A percentile compares a stretch with the other conserved stretches of the same genome.
Evolutionary conservation across 2,113 vertebrate genomes (phyloP).

Genomic region (Stercorarius parasiticus): DNA sequence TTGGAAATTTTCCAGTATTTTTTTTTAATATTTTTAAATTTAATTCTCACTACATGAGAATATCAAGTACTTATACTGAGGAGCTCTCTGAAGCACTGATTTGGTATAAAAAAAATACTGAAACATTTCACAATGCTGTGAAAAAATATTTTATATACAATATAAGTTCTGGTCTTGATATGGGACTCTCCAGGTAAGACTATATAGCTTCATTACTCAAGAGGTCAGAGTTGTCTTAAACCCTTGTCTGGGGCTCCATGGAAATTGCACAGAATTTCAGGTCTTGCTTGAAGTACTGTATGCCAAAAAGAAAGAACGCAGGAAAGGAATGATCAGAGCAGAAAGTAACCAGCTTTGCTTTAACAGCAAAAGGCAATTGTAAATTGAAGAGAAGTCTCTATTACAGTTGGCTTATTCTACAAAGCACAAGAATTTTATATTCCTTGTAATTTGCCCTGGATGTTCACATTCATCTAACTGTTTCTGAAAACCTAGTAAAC

Average conservation of each 20-base stretch:
- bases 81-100: neutral
- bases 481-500: slow-evolving; percentile 37
- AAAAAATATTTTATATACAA: neutral
- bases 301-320: neutral
- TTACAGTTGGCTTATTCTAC: slow-evolving; percentile 27
- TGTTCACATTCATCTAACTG: neutral
- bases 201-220: neutral
- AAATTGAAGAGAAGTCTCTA: slow-evolving; percentile 10
- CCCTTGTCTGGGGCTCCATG: neutral
- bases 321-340: slow-evolving; percentile 6
- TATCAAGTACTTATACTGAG: neutral
- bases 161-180: neutral
- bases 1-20: neutral
- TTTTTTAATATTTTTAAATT: neutral
- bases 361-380: slow-evolving; percentile 29
- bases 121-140: neutral
- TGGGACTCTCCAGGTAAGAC: neutral
- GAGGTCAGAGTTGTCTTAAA: neutral
- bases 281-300: neutral
- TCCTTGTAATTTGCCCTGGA: neutral
- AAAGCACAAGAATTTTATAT: slow-evolving; percentile 15
- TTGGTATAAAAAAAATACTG: neutral
- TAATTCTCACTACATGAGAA: neutral
- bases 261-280: neutral
- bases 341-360: slow-evolving; percentile 6